phyloP scores from a whole-genome alignment of 2,888 invertebrate genomes.

The Aquatica leii region DNA sequence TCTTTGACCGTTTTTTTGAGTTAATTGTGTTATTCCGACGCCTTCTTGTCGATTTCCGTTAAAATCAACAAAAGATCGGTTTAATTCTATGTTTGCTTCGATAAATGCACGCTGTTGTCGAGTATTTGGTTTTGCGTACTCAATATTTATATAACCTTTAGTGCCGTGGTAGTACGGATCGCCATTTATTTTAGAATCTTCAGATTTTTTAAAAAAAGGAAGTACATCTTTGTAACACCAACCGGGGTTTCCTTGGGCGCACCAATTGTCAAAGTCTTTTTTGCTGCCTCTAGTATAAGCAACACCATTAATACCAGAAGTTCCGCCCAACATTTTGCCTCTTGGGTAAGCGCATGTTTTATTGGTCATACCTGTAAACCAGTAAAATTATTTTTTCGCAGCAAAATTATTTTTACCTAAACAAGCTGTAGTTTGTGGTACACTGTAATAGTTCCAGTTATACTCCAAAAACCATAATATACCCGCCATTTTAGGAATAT shows the following conservation, averaged over 20 bases:
- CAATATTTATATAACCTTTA: slow-evolving; percentile 67
- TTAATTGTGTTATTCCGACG: background rate
- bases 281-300: slow-evolving; percentile 77
- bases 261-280: slow-evolving; percentile 81
- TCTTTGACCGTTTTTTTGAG: background rate
- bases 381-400: background rate
- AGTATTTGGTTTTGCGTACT: slow-evolving; percentile 47
- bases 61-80: slow-evolving; percentile 65
- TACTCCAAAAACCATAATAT: background rate
- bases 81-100: slow-evolving; percentile 67
- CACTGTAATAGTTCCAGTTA: slow-evolving; percentile 21
- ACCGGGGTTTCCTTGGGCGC: slow-evolving; percentile 73
- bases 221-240: slow-evolving; percentile 78
- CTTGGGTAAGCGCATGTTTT: slow-evolving; percentile 47
- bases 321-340: slow-evolving; percentile 85
- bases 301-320: slow-evolving; percentile 83
- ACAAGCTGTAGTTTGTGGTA: slow-evolving; percentile 21
- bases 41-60: slow-evolving; percentile 70
- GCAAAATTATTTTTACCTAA: slow-evolving; percentile 14
- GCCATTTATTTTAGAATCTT: slow-evolving; percentile 69
- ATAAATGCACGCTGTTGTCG: slow-evolving; percentile 61
- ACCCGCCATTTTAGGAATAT: slow-evolving; percentile 8
- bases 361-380: slow-evolving; percentile 46
- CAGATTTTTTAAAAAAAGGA: slow-evolving; percentile 82
- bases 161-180: slow-evolving; percentile 65